phyloP scores from a whole-genome alignment of 2,888 invertebrate species.

The Macrophya annulata region DNA sequence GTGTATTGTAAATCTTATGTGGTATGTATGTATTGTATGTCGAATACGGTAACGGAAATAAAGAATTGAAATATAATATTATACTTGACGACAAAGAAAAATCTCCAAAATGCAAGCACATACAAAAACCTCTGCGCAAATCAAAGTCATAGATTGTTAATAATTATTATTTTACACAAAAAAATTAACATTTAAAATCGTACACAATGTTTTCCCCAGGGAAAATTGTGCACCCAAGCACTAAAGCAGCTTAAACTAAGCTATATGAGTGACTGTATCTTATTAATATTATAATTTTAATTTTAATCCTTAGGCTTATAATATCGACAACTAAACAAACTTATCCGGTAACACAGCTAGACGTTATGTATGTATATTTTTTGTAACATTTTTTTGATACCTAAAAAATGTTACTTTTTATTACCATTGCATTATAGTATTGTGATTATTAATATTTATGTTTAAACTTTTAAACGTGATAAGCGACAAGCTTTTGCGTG shows the following conservation, averaged over 20 bases:
- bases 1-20: constrained; percentile 31
- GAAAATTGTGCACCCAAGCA: constrained; percentile 50
- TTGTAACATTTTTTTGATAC: constrained; percentile 47
- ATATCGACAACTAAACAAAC: constrained; percentile 55
- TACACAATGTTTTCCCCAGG: constrained; percentile 29
- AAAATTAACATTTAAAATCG: constrained; percentile 53
- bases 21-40: constrained; percentile 11
- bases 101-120: constrained; percentile 53
- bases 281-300: constrained; percentile 50
- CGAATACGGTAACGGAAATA: constrained; percentile 1
- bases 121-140: constrained; percentile 55
- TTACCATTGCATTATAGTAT: constrained; percentile 28
- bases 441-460: constrained; percentile 49
- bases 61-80: constrained; percentile 15
- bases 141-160: constrained; percentile 50
- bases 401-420: constrained; percentile 49
- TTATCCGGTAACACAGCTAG: constrained; percentile 55
- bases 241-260: constrained; percentile 54
- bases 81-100: constrained; percentile 36
- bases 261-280: constrained; percentile 56
- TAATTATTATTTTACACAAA: constrained; percentile 54
- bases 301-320: constrained; percentile 50
- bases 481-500: constrained; percentile 55
- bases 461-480: constrained; percentile 52
- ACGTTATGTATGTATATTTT: constrained; percentile 49